A percentile compares a stretch with the other conserved stretches of the same genome.
Evolutionary conservation across 1,140 invertebrate genomes (phyloP).

Genomic region (Portunus trituberculatus): DNA sequence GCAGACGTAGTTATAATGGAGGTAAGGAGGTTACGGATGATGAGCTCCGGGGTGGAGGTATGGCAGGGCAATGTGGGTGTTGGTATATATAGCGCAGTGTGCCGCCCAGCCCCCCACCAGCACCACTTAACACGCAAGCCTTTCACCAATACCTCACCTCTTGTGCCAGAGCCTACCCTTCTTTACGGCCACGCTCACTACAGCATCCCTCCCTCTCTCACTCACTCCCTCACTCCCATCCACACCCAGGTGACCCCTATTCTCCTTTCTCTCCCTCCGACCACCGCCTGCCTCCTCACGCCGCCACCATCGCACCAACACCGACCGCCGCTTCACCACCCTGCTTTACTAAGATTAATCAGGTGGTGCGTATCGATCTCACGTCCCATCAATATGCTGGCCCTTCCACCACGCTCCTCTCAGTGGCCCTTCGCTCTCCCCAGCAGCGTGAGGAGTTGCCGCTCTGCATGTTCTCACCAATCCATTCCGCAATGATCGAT

Average conservation of each 20-base stretch:
- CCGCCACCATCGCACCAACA: background rate
- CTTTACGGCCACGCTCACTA: background rate
- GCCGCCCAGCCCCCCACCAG: background rate
- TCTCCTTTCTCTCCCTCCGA: background rate
- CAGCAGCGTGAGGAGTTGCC: background rate
- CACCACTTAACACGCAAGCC: background rate
- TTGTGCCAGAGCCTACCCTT: background rate
- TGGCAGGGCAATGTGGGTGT: background rate
- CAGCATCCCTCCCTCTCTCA: background rate
- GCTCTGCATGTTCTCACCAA: background rate
- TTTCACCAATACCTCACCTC: slow-evolving; percentile 12
- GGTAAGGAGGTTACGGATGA: too few species aligned
- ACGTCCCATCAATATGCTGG: background rate
- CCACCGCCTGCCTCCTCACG: background rate
- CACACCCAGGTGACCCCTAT: background rate
- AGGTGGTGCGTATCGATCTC: background rate
- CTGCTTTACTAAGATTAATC: slow-evolving; percentile 22
- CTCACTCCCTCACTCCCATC: background rate
- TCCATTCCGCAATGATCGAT: background rate
- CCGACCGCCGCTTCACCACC: background rate
- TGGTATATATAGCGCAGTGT: slow-evolving; percentile 11
- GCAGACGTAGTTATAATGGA: too few species aligned
- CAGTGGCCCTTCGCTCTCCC: background rate
- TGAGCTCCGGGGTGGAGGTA: background rate
- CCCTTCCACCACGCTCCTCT: background rate